These are phyloP conservation scores for Anomalospiza imberbis DNA, from an alignment of 2,797 vertebrate genomes.

Conservation along the genomic window DNA sequence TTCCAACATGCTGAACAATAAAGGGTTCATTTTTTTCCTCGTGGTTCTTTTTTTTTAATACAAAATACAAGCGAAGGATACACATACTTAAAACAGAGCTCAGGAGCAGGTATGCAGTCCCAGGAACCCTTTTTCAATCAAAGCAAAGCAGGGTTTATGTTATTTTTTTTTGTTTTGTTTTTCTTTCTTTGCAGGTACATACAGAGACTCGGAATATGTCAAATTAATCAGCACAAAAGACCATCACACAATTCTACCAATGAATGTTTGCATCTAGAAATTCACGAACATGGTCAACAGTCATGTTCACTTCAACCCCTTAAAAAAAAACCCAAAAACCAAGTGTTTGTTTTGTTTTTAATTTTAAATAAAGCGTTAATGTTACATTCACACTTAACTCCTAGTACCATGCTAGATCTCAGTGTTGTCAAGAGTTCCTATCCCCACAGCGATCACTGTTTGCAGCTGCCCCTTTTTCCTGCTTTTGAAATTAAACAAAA, in stretches of 20 bases:
- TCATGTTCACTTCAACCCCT: slow-evolving; percentile 74
- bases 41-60: slow-evolving; percentile 73
- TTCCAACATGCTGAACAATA: slow-evolving; percentile 80
- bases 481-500: not conserved
- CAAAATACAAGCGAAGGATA: slow-evolving; percentile 83
- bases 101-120: slow-evolving; percentile 75
- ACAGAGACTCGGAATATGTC: slow-evolving; percentile 76
- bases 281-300: slow-evolving; percentile 73
- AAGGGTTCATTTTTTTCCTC: slow-evolving; percentile 71
- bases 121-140: slow-evolving; percentile 72
- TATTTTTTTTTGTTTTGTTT: slow-evolving; percentile 21
- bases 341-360: not conserved
- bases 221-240: slow-evolving; percentile 78
- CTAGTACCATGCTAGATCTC: slow-evolving; percentile 70
- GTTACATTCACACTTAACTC: slow-evolving; percentile 77
- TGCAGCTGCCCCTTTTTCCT: slow-evolving; percentile 47
- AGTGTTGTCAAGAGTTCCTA: slow-evolving; percentile 54
- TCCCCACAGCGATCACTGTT: not conserved
- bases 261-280: slow-evolving; percentile 74
- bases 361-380: slow-evolving; percentile 76
- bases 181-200: slow-evolving; percentile 76
- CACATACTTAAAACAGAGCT: slow-evolving; percentile 78
- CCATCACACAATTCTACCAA: slow-evolving; percentile 76
- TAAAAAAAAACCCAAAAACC: not conserved
- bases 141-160: slow-evolving; percentile 71